Conservation (phyloP, 2,888 invertebrate species). For the Dynastes grantii region DNA sequence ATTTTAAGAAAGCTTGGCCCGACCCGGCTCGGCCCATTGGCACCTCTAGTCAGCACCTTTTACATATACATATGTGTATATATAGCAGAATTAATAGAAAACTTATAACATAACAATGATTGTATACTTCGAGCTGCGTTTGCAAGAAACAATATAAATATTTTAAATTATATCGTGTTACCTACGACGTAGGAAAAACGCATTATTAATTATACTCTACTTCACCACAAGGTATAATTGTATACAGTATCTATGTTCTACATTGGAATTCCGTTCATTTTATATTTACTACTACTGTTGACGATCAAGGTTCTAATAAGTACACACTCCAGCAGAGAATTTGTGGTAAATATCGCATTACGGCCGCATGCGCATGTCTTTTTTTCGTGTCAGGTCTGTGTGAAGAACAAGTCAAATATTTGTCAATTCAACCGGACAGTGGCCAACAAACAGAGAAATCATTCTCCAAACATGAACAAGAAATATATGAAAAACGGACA, state of each 20-base stretch:
- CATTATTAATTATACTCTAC: constrained; percentile 33
- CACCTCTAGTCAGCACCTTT: too few species aligned
- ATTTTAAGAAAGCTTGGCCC: too few species aligned
- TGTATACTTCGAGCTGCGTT: background rate
- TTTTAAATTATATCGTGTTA: background rate
- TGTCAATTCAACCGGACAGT: constrained; percentile 57
- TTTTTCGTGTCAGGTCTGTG: constrained; percentile 48
- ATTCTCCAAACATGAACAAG: constrained; percentile 47
- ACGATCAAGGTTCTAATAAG: constrained; percentile 50
- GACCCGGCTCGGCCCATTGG: too few species aligned
- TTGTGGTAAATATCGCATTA: constrained; percentile 49
- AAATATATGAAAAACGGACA: constrained; percentile 38
- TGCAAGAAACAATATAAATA: constrained; percentile 19
- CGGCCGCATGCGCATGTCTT: constrained; percentile 35
- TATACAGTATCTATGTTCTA: constrained; percentile 29
- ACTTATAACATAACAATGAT: background rate
- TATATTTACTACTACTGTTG: constrained; percentile 25
- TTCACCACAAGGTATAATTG: constrained; percentile 24
- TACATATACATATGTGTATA: too few species aligned
- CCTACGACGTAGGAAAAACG: background rate
- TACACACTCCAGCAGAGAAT: constrained; percentile 41
- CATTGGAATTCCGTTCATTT: constrained; percentile 40
- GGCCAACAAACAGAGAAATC: constrained; percentile 53
- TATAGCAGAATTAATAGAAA: too few species aligned
- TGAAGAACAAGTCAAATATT: constrained; percentile 58